Percentiles rank a stretch among this genome's conserved stretches.
These are phyloP conservation scores for Clunio marinus DNA, from an alignment of 2,888 invertebrate genomes.

Conservation along the genomic window DNA sequence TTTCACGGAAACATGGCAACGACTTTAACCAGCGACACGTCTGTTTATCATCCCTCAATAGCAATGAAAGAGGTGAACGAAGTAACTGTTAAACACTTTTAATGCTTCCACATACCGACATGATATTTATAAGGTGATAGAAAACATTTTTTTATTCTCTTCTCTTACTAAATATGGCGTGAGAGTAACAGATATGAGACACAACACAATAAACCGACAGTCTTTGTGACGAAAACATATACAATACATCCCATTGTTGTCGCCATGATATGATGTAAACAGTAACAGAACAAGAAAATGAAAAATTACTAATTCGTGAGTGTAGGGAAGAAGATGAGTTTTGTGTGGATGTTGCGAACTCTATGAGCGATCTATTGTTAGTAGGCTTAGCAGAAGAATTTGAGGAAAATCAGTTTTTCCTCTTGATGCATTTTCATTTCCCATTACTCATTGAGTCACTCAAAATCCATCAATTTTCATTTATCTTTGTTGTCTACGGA, in stretches of 20 bases:
- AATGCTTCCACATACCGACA: neutral
- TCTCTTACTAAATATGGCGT: neutral
- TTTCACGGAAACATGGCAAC: neutral
- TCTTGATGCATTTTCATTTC: neutral
- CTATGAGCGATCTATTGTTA: neutral
- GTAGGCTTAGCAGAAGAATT: no score
- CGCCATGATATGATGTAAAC: neutral
- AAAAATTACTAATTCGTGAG: constrained; percentile 10
- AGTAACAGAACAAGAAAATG: no score
- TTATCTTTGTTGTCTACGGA: no score
- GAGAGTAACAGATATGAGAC: neutral
- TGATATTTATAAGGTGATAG: neutral
- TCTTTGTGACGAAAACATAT: neutral
- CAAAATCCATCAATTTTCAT: neutral
- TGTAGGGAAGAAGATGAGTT: neutral
- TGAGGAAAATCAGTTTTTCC: neutral
- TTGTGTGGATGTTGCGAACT: neutral
- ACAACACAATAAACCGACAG: neutral
- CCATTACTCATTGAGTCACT: neutral
- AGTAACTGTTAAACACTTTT: neutral
- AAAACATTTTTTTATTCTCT: no score
- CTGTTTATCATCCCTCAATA: neutral
- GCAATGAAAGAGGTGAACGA: neutral
- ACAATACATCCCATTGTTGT: neutral
- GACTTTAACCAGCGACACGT: neutral